Evolutionary conservation across 2,113 vertebrate species (phyloP).

Genomic region (Callionymus lyra): DNA sequence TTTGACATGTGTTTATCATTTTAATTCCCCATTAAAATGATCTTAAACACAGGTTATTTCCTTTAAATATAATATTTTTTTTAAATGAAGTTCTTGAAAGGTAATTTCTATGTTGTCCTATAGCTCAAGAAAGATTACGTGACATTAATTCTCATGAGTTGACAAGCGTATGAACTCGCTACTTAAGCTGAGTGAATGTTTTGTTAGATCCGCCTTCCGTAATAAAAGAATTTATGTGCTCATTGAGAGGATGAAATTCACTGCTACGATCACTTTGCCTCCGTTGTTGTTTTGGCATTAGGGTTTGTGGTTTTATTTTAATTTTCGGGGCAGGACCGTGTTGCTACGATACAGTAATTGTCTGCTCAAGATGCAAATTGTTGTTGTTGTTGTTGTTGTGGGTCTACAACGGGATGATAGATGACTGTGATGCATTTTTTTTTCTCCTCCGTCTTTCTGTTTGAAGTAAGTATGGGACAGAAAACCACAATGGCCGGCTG

Average conservation of each 20-base stretch:
- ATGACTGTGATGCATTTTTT: slow-evolving; percentile 23
- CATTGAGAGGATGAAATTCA: slow-evolving; percentile 35
- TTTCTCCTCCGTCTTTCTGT: slow-evolving; percentile 11
- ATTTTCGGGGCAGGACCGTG: slow-evolving; percentile 26
- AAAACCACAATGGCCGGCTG: slow-evolving; percentile 6
- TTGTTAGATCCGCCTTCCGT: too few species aligned
- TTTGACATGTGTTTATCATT: too few species aligned
- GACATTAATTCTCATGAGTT: too few species aligned
- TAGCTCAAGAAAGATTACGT: too few species aligned
- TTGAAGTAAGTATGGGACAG: slow-evolving; percentile 21
- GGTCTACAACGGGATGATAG: slow-evolving; percentile 24
- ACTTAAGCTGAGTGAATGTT: too few species aligned
- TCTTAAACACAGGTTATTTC: too few species aligned
- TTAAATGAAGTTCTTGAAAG: too few species aligned
- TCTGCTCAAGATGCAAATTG: slow-evolving; percentile 23
- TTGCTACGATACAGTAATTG: slow-evolving; percentile 30
- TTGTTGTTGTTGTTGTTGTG: slow-evolving; percentile 27
- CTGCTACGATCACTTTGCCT: slow-evolving; percentile 32
- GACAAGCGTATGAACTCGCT: too few species aligned
- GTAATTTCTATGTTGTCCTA: too few species aligned
- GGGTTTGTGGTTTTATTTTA: slow-evolving; percentile 23
- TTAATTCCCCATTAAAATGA: too few species aligned
- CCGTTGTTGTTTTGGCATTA: slow-evolving; percentile 24
- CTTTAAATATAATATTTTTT: too few species aligned
- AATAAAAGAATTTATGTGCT: slow-evolving; percentile 7